Evolutionary conservation across 2,888 invertebrate genomes (phyloP).

Genomic region (Boloria euphrosyne): DNA sequence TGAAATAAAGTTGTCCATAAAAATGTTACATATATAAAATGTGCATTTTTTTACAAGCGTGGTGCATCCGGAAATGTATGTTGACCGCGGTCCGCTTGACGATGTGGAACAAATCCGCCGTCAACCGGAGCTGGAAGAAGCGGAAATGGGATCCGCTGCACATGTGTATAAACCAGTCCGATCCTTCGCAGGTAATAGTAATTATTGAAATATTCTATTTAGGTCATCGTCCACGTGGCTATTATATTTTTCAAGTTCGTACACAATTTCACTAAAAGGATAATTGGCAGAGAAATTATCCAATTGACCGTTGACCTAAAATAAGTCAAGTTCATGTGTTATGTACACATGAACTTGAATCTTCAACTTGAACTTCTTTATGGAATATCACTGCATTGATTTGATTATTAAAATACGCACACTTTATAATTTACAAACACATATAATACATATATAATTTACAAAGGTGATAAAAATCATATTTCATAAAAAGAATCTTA

Average conservation of each 20-base stretch:
- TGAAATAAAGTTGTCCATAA: too few species aligned
- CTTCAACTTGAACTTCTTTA: too few species aligned
- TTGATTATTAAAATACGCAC: too few species aligned
- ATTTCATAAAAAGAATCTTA: too few species aligned
- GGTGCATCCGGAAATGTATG: slow-evolving; percentile 62
- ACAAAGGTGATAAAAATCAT: too few species aligned
- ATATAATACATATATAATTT: too few species aligned
- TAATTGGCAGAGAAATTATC: slow-evolving; percentile 45
- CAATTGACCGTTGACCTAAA: slow-evolving; percentile 53
- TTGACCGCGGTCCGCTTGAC: slow-evolving; percentile 72
- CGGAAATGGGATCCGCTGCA: slow-evolving; percentile 68
- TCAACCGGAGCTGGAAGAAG: slow-evolving; percentile 76
- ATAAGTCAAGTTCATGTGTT: slow-evolving; percentile 58
- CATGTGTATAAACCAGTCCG: slow-evolving; percentile 64
- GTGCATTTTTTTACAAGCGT: slow-evolving; percentile 48
- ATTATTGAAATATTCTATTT: neutral
- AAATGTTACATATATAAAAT: neutral
- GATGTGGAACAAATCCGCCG: slow-evolving; percentile 75
- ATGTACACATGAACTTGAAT: too few species aligned
- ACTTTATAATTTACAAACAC: too few species aligned
- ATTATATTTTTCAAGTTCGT: neutral
- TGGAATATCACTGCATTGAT: neutral
- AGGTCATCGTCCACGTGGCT: slow-evolving; percentile 8
- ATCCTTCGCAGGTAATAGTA: slow-evolving; percentile 58
- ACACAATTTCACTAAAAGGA: slow-evolving; percentile 10